Base-by-base conservation (phyloP, 2,113 vertebrate species). In the Xerus inauris region DNA sequence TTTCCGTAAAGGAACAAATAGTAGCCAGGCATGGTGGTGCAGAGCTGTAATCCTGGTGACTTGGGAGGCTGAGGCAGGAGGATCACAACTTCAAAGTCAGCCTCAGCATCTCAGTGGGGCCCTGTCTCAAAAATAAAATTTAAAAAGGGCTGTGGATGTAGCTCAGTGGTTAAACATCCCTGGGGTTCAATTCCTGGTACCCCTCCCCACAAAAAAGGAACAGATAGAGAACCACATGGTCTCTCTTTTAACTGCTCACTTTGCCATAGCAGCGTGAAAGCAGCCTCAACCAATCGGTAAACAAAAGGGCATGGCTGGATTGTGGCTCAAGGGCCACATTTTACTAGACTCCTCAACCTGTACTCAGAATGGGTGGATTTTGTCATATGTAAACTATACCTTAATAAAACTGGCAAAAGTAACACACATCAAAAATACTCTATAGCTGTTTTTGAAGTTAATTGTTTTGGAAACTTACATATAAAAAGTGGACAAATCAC, bases 371-470 rank as follows among this genome's bases (percentile, higher is more conserved):
- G 72, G 45, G 22, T 28, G 30, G 38, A 54, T 12, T 86, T 86
- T n/a, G 30, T 38, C 38, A 38, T 45, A 57, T 22, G 4, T 59
- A 87, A 42, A n/a, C 26, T 57, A 16, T 22, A 47, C 47, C 30
- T 57, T 87, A 80, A 42, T 62, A 87, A 54, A 38, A 6, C 64
- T 62, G 38, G 65, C 71, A 65, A 81, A 82, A 81, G 62, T 69
- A 71, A 67, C 45, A 65, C 45, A 65, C 65, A 92, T 45, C 8
- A 38, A 93, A 79, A 80, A 35, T 69, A 81, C 42, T 57, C 51
- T 6, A 22, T 40, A 82, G 22, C n/a, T 71, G 22, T 69, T 95
- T 81, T 95, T 91, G 82, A 71, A 90, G 80, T 79, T 77, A 57
- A 32, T 28, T 88, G 26, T 72, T 83, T 95, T 80, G 30, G 81